Conservation (phyloP, 2,888 invertebrate species). For the Xiphydria camelus region DNA sequence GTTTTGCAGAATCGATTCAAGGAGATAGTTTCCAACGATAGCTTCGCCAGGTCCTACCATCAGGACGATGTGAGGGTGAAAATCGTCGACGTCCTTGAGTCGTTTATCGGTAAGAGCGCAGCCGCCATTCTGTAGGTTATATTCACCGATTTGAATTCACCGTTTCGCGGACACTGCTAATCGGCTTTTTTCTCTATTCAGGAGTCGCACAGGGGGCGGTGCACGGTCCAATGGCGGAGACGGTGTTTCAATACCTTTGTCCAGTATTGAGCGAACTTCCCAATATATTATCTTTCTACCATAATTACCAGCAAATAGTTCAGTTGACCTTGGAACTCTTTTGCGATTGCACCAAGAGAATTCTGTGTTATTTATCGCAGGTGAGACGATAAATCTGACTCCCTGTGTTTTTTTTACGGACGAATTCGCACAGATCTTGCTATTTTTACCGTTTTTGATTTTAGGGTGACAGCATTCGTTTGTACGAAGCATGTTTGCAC, state of each 20-base stretch:
- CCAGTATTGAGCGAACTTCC: slow-evolving; percentile 71
- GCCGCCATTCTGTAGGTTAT: too few relatives aligned
- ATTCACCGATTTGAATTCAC: too few relatives aligned
- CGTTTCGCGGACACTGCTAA: too few relatives aligned
- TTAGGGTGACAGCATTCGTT: slow-evolving; percentile 64
- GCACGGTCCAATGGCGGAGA: slow-evolving; percentile 57
- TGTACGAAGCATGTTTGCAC: slow-evolving; percentile 71
- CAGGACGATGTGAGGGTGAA: slow-evolving; percentile 69
- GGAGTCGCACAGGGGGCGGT: slow-evolving; percentile 73
- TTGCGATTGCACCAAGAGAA: slow-evolving; percentile 71
- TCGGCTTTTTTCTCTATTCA: slow-evolving; percentile 29
- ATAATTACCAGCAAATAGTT: slow-evolving; percentile 79
- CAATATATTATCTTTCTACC: slow-evolving; percentile 72
- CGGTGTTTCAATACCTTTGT: slow-evolving; percentile 65
- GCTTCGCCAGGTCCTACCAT: slow-evolving; percentile 62
- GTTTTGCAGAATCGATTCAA: slow-evolving; percentile 64
- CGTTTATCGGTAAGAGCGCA: slow-evolving; percentile 67
- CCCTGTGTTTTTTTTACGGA: slow-evolving; percentile 4
- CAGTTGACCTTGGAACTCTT: slow-evolving; percentile 75
- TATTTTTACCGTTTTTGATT: slow-evolving; percentile 11
- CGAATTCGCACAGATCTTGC: not conserved
- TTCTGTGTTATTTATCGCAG: slow-evolving; percentile 66
- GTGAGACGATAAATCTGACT: slow-evolving; percentile 33
- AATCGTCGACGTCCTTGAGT: slow-evolving; percentile 76
- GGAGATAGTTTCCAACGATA: slow-evolving; percentile 60